phyloP scores from a whole-genome alignment of 2,888 invertebrate species.

The Spisula solida region DNA sequence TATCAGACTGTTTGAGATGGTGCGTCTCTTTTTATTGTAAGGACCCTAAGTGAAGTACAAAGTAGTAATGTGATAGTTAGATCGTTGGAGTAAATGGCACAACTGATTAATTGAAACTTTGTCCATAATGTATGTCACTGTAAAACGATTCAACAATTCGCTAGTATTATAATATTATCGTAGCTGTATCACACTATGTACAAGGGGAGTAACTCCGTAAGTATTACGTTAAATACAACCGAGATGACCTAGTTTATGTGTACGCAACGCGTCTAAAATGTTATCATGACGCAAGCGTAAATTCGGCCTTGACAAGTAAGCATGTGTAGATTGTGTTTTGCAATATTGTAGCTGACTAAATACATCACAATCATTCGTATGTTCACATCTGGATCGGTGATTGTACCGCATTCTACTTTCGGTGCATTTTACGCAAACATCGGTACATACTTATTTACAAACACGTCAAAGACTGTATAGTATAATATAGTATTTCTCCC shows the following conservation, averaged over 20 bases:
- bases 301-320: constrained; percentile 1
- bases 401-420: neutral
- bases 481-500: neutral
- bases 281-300: neutral
- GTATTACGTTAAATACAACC: neutral
- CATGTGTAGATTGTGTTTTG: neutral
- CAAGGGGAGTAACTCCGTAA: neutral
- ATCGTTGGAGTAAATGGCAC: too few relatives aligned
- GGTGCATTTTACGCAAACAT: neutral
- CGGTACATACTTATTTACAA: neutral
- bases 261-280: neutral
- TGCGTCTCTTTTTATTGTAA: too few relatives aligned
- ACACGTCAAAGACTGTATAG: neutral
- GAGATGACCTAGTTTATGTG: neutral
- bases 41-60: too few relatives aligned
- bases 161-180: neutral
- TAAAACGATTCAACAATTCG: too few relatives aligned
- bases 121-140: too few relatives aligned
- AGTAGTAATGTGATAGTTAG: too few relatives aligned
- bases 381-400: neutral
- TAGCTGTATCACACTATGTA: neutral
- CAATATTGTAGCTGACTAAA: neutral
- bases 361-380: neutral
- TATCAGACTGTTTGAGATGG: too few relatives aligned
- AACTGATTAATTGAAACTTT: too few relatives aligned